Conservation (phyloP, 1,140 invertebrate species). For the Zaprionus davidi region DNA sequence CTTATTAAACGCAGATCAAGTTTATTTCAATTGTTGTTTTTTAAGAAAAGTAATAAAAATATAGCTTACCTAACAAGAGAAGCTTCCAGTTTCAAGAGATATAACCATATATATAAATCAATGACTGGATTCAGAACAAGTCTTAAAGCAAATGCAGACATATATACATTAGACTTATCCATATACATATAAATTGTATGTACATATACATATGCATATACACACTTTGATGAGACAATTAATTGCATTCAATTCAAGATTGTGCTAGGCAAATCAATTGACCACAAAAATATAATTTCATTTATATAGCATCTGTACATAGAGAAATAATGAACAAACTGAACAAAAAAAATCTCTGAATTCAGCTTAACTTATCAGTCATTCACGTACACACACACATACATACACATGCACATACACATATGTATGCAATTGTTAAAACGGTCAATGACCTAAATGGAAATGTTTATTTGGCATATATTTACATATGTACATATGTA, state of each 20-base stretch:
- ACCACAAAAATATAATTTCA: conserved; percentile 11
- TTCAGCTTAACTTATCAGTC: conserved; percentile 5
- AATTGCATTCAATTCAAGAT: conserved; percentile 24
- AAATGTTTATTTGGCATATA: background rate
- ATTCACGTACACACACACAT: background rate
- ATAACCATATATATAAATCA: background rate
- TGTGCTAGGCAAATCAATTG: conserved; percentile 32
- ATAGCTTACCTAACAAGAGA: too few relatives aligned
- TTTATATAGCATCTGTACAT: background rate
- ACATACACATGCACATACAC: background rate
- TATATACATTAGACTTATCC: background rate
- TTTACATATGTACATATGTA: too few relatives aligned
- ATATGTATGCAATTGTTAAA: background rate
- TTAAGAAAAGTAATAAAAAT: too few relatives aligned
- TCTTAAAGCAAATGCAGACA: background rate
- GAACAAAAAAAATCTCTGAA: conserved; percentile 10
- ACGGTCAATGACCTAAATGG: background rate
- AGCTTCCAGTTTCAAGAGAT: background rate
- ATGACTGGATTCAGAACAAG: background rate
- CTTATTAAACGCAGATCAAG: too few relatives aligned
- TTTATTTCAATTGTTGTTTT: too few relatives aligned
- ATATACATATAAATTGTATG: background rate
- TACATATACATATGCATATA: conserved; percentile 5
- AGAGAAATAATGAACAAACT: background rate
- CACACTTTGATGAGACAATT: conserved; percentile 6